These are phyloP conservation scores for Eupithecia tripunctaria DNA, from an alignment of 2,888 invertebrate genomes.

Conservation along the genomic window DNA sequence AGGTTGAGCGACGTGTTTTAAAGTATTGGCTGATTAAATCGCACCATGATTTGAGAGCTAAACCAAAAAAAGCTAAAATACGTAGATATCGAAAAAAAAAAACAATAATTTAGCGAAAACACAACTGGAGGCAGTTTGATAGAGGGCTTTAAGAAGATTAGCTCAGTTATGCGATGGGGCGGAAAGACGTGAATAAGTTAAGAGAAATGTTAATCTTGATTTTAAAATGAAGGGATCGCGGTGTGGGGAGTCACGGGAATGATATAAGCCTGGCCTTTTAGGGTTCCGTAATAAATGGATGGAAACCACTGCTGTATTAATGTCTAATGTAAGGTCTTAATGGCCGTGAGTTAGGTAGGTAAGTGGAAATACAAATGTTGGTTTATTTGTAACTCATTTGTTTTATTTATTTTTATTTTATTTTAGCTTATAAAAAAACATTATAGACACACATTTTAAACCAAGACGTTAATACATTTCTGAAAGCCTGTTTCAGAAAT, in stretches of 20 bases:
- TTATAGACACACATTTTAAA: neutral
- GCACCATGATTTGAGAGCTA: neutral
- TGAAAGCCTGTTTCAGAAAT: too few species aligned
- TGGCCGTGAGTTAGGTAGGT: constrained; percentile 1
- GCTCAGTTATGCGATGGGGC: constrained; percentile 41
- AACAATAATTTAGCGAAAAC: neutral
- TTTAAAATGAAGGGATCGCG: constrained; percentile 34
- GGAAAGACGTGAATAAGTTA: constrained; percentile 43
- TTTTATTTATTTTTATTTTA: too few species aligned
- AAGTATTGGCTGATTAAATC: too few species aligned
- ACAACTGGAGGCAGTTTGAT: constrained; percentile 24
- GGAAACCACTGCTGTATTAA: neutral
- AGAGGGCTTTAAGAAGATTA: constrained; percentile 40
- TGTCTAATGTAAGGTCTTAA: neutral
- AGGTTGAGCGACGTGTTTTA: too few species aligned
- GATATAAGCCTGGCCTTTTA: constrained; percentile 27
- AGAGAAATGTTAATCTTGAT: constrained; percentile 42
- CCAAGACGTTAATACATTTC: too few species aligned
- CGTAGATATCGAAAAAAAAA: neutral
- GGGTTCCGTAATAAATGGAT: constrained; percentile 8
- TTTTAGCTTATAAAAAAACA: too few species aligned
- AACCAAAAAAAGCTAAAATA: neutral
- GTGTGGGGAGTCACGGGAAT: constrained; percentile 19
- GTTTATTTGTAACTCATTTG: neutral
- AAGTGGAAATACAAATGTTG: neutral